Evolutionary conservation across 1,140 invertebrate species (phyloP).

Genomic region (Mya arenaria): DNA sequence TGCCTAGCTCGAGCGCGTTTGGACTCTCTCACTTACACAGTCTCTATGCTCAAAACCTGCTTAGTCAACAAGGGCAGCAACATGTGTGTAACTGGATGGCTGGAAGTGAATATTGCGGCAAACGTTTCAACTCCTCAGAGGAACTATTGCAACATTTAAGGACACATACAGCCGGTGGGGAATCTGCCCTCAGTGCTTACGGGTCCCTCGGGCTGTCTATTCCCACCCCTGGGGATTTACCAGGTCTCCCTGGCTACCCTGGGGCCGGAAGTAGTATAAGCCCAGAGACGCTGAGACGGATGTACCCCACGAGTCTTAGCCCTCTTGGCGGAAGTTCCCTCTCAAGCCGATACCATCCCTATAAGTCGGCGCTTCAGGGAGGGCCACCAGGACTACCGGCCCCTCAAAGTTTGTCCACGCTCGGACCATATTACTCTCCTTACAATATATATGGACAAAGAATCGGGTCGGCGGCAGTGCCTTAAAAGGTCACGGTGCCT

Average conservation of each 20-base stretch:
- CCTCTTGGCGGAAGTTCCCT: constrained; percentile 91
- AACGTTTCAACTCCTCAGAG: constrained; percentile 95
- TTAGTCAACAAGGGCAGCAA: constrained; percentile 47
- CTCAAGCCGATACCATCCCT: constrained; percentile 92
- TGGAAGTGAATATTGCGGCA: constrained; percentile 95
- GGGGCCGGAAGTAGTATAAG: constrained; percentile 80
- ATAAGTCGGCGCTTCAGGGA: constrained; percentile 81
- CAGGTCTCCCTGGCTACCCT: constrained; percentile 70
- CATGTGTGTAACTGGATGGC: constrained; percentile 95
- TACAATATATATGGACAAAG: constrained; percentile 95
- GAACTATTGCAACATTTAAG: constrained; percentile 97
- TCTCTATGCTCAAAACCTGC: constrained; percentile 52
- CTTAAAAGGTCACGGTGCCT: constrained; percentile 51
- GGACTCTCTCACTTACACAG: constrained; percentile 51
- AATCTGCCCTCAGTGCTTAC: constrained; percentile 75
- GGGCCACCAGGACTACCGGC: constrained; percentile 61
- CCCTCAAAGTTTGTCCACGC: constrained; percentile 87
- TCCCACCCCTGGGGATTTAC: constrained; percentile 66
- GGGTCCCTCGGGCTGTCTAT: constrained; percentile 62
- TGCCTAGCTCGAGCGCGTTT: constrained; percentile 45
- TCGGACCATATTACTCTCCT: constrained; percentile 89
- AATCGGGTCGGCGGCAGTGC: constrained; percentile 91
- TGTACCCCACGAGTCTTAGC: constrained; percentile 89
- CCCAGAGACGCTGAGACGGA: constrained; percentile 84
- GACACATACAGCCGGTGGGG: constrained; percentile 91